Conservation (phyloP, 2,888 invertebrate genomes). For the Eurytoma californica region DNA sequence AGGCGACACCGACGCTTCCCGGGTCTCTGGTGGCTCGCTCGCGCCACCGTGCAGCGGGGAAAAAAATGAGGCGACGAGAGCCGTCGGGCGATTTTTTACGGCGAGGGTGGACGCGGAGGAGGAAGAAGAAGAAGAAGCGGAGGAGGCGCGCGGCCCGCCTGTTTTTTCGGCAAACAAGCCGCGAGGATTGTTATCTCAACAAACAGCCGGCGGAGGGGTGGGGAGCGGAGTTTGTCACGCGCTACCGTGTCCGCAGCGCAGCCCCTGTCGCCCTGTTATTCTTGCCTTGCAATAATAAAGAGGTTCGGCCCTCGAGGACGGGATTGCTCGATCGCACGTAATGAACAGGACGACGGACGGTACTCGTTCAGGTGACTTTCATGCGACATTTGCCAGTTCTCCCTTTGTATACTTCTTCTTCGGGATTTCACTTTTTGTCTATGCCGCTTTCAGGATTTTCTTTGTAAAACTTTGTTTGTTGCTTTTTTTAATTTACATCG, state of each 20-base stretch:
- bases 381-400: too few species aligned
- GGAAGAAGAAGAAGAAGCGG: not conserved
- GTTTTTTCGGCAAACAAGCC: constrained; percentile 46
- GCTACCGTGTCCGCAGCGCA: constrained; percentile 15
- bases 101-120: not conserved
- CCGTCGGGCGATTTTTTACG: not conserved
- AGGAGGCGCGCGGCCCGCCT: constrained; percentile 8
- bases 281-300: constrained; percentile 38
- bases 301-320: not conserved
- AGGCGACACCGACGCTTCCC: constrained; percentile 23
- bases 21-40: too few species aligned
- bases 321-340: not conserved
- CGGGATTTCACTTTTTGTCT: too few species aligned
- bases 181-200: constrained; percentile 45
- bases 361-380: too few species aligned
- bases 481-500: too few species aligned
- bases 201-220: constrained; percentile 27
- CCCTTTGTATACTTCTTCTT: too few species aligned
- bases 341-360: not conserved
- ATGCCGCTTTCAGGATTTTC: too few species aligned
- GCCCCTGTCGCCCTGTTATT: constrained; percentile 40
- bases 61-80: constrained; percentile 3
- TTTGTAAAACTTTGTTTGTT: too few species aligned
- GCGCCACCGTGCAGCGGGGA: not conserved
- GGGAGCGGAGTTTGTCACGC: constrained; percentile 27